Conservation (phyloP, 2,113 vertebrate genomes). For the Cyanistes caeruleus region DNA sequence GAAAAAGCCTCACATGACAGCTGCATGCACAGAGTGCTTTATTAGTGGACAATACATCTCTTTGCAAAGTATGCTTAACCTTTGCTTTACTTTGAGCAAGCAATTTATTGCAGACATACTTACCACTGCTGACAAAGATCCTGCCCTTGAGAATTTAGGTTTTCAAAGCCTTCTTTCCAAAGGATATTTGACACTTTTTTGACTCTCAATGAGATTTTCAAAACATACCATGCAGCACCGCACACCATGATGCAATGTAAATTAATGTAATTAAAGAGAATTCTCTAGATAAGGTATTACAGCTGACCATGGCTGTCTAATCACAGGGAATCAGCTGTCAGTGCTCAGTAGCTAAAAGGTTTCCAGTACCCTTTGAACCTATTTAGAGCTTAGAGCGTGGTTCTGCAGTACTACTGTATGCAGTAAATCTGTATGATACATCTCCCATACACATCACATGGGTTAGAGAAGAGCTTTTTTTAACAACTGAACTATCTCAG, state of each 20-base stretch:
- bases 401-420: not conserved
- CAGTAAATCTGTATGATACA: not conserved
- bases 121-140: not conserved
- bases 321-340: not conserved
- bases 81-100: not conserved
- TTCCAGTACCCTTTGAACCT: not conserved
- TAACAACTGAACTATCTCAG: not conserved
- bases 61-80: not conserved
- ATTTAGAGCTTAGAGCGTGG: not conserved
- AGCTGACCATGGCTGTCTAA: not conserved
- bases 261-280: not conserved
- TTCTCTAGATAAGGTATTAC: not conserved
- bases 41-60: conserved; percentile 19
- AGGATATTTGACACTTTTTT: not conserved
- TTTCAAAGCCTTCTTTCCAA: conserved; percentile 14
- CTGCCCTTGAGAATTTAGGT: not conserved
- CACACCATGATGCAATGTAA: not conserved
- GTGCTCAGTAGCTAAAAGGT: not conserved
- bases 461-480: not conserved
- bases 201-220: not conserved
- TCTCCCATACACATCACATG: not conserved
- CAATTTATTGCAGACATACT: not conserved
- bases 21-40: conserved; percentile 18
- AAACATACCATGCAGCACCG: not conserved
- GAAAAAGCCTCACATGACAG: conserved; percentile 46